Evolutionary conservation across 2,797 vertebrate species (phyloP).

Genomic region (Enteromius argenteus): DNA sequence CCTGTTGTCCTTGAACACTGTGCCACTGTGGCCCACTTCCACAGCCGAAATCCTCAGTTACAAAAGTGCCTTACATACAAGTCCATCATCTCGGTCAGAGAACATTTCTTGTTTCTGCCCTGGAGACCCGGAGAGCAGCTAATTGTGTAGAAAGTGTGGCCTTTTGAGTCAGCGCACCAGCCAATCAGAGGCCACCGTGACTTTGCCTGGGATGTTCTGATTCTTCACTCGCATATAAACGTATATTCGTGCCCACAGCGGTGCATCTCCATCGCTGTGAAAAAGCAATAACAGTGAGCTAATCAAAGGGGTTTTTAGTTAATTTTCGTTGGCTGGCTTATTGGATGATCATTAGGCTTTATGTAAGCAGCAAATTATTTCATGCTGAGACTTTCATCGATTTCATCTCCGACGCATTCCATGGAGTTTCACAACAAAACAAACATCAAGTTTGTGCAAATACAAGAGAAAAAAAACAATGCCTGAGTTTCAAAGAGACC

Average conservation of each 20-base stretch:
- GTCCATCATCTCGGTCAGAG: constrained; percentile 44
- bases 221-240: constrained; percentile 36
- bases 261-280: constrained; percentile 8
- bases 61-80: constrained; percentile 35
- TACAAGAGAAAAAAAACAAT: neutral
- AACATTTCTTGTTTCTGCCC: constrained; percentile 35
- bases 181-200: constrained; percentile 45
- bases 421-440: constrained; percentile 20
- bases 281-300: constrained; percentile 35
- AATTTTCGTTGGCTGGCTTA: constrained; percentile 1
- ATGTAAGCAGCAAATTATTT: neutral
- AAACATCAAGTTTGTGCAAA: constrained; percentile 17
- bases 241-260: constrained; percentile 20
- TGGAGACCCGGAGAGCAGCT: constrained; percentile 34
- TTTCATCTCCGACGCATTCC: neutral
- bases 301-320: constrained; percentile 5
- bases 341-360: constrained; percentile 4
- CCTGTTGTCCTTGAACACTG: constrained; percentile 32
- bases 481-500: constrained; percentile 32
- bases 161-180: constrained; percentile 47
- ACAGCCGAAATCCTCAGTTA: constrained; percentile 22
- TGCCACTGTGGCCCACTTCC: constrained; percentile 31
- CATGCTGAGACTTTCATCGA: neutral
- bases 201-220: constrained; percentile 24
- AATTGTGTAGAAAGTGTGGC: constrained; percentile 54